Evolutionary conservation across 2,797 vertebrate species (phyloP), one percentile per base, ranked within the genome.

Genomic region (Molossus molossus): DNA sequence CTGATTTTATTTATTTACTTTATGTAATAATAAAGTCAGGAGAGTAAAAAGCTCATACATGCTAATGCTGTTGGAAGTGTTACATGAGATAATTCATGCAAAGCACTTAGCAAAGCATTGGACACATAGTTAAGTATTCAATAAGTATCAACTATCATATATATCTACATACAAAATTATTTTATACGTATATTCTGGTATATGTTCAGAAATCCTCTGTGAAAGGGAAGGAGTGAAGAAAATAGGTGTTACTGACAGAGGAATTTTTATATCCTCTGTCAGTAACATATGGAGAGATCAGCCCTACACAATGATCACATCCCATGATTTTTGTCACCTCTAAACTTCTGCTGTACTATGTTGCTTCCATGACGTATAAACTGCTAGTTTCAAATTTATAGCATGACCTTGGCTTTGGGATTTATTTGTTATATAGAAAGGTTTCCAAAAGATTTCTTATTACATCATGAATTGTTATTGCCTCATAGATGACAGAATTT

Each of bases 1-100:
- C 33, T 87, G 29, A 70, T 69, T 92, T 86, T 70, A 73, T 75
- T 80, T 80, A 23, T 69, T 69, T 60, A 40, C 55, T 73, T 91
- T 77, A 33, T 89, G 3, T 75, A n/a, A 64, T 83, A n/a, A n/a
- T 58, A 75, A 90, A 27, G 13, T 65, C 37, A 33, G 14, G 37
- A 20, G 48, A 62, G 25, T 62, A 70, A 57, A 76, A 90, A 60
- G 11, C 29, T 94, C 13, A 11, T 45, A 25, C 0, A 1, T 85
- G 3, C 6, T 53, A 18, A 11, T 62, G 29, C 40, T 73, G 1
- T 55, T 81, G n/a, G 20, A 91, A 83, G n/a, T 58, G 14, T 60
- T 55, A 4, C 37, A 48, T 4, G 57, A 93, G 45, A 69, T 12
- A 76, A 48, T 60, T 73, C 12, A 73, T 57, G 23, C 33, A 58